Percentiles rank a stretch among this genome's conserved stretches.
These are phyloP conservation scores for Actinernus sp. DNA, from an alignment of 92 coral and sea anemone genomes.

Conservation along the genomic window DNA sequence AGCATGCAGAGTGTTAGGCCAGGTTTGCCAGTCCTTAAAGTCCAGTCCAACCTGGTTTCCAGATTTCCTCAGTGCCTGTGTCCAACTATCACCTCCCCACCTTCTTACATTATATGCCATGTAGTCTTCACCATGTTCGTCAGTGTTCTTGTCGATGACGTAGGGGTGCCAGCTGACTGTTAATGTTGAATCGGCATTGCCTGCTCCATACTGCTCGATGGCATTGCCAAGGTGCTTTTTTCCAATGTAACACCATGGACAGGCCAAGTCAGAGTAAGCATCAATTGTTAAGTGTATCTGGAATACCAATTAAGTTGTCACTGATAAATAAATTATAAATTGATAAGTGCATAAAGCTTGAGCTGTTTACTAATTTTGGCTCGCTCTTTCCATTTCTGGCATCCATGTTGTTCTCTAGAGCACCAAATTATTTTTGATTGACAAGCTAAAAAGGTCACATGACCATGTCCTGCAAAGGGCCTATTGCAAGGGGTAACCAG, in stretches of 20 bases:
- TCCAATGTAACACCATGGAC: constrained; percentile 91
- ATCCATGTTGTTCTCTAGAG: no score
- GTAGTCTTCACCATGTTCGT: constrained; percentile 71
- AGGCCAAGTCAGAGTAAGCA: constrained; percentile 80
- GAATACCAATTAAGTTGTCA: neutral
- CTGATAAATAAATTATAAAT: no score
- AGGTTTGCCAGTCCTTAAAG: constrained; percentile 78
- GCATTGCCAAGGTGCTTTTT: constrained; percentile 79
- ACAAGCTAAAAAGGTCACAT: no score
- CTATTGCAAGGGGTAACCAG: no score
- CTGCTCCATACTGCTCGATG: constrained; percentile 37
- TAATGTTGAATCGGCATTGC: constrained; percentile 7
- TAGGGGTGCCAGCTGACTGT: constrained; percentile 83
- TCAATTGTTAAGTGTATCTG: constrained; percentile 32
- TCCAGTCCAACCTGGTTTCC: constrained; percentile 75
- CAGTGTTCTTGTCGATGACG: constrained; percentile 76
- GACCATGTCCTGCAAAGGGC: no score
- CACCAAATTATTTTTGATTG: no score
- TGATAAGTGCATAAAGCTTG: no score
- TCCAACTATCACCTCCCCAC: constrained; percentile 91
- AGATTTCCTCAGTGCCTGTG: constrained; percentile 63
- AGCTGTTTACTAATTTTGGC: no score
- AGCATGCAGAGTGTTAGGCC: constrained; percentile 84
- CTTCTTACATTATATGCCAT: constrained; percentile 66
- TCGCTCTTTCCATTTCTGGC: no score